Base-by-base conservation (phyloP, 2,888 invertebrate genomes). In the Xylophagus ater region DNA sequence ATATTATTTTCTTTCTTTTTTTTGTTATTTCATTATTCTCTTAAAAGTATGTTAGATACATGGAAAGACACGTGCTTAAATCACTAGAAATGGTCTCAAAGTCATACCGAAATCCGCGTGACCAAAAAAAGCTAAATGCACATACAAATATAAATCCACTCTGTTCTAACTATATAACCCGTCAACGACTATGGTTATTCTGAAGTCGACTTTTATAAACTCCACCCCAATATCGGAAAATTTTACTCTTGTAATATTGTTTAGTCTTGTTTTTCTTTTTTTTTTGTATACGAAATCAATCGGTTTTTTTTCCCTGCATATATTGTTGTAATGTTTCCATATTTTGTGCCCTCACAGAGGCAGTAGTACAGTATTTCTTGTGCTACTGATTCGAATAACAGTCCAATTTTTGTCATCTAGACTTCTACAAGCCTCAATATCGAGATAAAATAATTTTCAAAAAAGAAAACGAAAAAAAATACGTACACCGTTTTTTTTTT, bases 101-200 rank as follows among this genome's bases (percentile, higher is more conserved):
- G 60, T 60, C 62, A 62, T 60, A 62, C 52, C 55, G 53, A 54
- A 54, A 58, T 60, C 62, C 62, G 60, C 62, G 62, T 62, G 62
- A 61, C 62, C 58, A 56, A 41, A 41, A 43, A 38, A 40, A 42
- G 38, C 42, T 42, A 42, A 47, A 43, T n/a, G n/a, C n/a, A n/a
- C n/a, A n/a, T n/a, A n/a, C 13, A 28, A 19, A 18, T n/a, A 25
- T 18, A 8, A 23, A 5, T 26, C n/a, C 19, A 25, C 9, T 35
- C 26, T 26, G 17, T 19, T 25, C 23, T 12, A 25, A 4, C 10
- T 35, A n/a, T 35, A 35, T 26, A 26, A 24, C 40, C 21, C 13
- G 23, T 9, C 31, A 30, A 17, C 26, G 37, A 37, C 35, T 26
- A 10, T 9, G 10, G 10, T 26, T 12, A 3, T 2, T 26, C 13